These are phyloP conservation scores for Syndactyla subalaris DNA, from an alignment of 2,797 vertebrate species.

Conservation along the genomic window DNA sequence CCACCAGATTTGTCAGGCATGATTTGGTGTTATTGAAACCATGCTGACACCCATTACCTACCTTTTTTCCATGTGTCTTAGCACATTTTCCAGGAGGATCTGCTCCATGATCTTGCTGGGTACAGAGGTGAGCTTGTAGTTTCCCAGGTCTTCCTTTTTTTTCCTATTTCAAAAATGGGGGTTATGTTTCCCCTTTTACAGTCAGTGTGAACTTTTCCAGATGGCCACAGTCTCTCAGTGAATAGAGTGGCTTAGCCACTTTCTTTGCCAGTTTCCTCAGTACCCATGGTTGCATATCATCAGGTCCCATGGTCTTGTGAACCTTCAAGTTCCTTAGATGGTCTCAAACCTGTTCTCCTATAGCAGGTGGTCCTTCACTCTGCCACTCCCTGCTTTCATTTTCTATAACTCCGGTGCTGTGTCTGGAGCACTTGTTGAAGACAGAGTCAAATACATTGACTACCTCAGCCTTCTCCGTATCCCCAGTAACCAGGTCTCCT, in stretches of 20 bases:
- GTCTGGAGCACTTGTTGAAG: not conserved
- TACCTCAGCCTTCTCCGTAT: not conserved
- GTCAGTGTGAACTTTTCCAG: not conserved
- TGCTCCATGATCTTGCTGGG: not conserved
- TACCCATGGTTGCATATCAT: not conserved
- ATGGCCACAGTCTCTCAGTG: rapidly evolving
- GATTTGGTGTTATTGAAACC: not conserved
- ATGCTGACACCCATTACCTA: not conserved
- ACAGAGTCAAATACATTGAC: not conserved
- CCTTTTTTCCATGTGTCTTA: not conserved
- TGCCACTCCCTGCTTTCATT: not conserved
- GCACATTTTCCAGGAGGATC: not conserved
- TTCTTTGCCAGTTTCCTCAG: not conserved
- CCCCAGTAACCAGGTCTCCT: not conserved
- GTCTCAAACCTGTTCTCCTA: not conserved
- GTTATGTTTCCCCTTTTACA: not conserved
- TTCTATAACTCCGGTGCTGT: not conserved
- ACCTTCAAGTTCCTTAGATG: not conserved
- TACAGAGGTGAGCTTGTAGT: not conserved
- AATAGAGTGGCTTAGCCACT: not conserved
- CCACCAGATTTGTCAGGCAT: not conserved
- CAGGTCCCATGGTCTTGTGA: not conserved
- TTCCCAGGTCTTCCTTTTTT: not conserved
- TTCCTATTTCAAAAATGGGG: not conserved
- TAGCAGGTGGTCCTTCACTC: not conserved